Conservation (phyloP, 2,113 vertebrate genomes). For the Ramphastos sulfuratus region DNA sequence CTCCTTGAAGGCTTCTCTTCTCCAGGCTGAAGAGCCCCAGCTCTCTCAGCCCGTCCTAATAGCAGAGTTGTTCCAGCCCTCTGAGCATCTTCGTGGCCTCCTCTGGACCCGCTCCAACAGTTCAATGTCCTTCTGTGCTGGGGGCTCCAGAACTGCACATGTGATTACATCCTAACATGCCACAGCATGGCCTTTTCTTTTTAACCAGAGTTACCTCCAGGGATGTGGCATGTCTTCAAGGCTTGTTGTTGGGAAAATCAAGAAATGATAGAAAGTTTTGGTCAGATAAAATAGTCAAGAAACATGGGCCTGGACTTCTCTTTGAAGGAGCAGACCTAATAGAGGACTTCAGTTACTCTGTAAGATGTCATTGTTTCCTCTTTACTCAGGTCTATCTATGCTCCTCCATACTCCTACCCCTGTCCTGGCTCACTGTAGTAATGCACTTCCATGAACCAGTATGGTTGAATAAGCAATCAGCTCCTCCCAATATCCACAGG, state of each 20-base stretch:
- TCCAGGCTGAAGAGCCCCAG: no score
- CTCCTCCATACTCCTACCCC: not conserved
- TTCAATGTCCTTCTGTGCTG: no score
- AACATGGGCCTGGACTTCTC: not conserved
- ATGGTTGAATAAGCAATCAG: not conserved
- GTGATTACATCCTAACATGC: not conserved
- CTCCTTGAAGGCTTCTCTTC: no score
- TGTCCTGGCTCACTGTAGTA: not conserved
- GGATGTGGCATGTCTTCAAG: not conserved
- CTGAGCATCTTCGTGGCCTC: no score
- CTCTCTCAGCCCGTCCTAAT: no score
- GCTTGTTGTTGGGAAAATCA: not conserved
- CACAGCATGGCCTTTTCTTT: not conserved
- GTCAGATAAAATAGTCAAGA: not conserved
- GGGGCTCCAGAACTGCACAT: no score
- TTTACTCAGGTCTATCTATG: not conserved
- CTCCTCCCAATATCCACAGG: not conserved
- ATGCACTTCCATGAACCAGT: not conserved
- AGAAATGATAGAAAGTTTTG: not conserved
- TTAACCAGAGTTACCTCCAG: not conserved
- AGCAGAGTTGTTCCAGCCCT: no score
- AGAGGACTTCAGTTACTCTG: not conserved
- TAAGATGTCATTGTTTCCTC: not conserved
- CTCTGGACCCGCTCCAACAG: no score
- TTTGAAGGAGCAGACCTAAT: not conserved